A percentile compares a stretch with the other conserved stretches of the same genome.
Evolutionary conservation across 2,888 invertebrate genomes (phyloP).

Genomic region (Psylliodes chrysocephalus): DNA sequence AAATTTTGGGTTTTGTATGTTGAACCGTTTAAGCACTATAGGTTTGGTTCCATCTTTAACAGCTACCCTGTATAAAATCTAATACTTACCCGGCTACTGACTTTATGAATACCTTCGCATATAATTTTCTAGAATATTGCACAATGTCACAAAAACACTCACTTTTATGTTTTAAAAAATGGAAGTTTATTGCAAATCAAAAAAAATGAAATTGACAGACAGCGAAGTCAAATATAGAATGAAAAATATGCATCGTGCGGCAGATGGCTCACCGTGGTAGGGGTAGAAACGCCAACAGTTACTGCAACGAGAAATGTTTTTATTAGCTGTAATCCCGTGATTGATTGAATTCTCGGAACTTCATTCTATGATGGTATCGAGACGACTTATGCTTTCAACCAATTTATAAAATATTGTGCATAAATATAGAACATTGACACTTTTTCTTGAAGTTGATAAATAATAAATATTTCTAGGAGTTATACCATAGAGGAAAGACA

Average conservation of each 20-base stretch:
- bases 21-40: too few species aligned
- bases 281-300: slow-evolving; percentile 59
- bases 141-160: too few species aligned
- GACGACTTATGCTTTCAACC: slow-evolving; percentile 38
- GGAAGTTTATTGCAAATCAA: slow-evolving; percentile 25
- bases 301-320: slow-evolving; percentile 64
- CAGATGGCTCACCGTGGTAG: slow-evolving; percentile 56
- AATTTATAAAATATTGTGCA: slow-evolving; percentile 14
- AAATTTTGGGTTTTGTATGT: too few species aligned
- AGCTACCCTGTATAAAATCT: too few species aligned
- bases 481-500: too few species aligned
- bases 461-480: too few species aligned
- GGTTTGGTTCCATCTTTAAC: too few species aligned
- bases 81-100: too few species aligned
- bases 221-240: slow-evolving; percentile 60
- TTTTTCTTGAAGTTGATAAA: too few species aligned
- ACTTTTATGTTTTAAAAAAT: slow-evolving; percentile 20
- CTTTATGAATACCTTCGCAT: too few species aligned
- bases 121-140: too few species aligned
- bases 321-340: slow-evolving; percentile 66
- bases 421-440: background rate
- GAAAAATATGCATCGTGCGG: slow-evolving; percentile 63
- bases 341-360: slow-evolving; percentile 62
- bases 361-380: slow-evolving; percentile 36
- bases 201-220: slow-evolving; percentile 50